phyloP scores from a whole-genome alignment of 2,797 vertebrate genomes.

The Galagoides demidoff region DNA sequence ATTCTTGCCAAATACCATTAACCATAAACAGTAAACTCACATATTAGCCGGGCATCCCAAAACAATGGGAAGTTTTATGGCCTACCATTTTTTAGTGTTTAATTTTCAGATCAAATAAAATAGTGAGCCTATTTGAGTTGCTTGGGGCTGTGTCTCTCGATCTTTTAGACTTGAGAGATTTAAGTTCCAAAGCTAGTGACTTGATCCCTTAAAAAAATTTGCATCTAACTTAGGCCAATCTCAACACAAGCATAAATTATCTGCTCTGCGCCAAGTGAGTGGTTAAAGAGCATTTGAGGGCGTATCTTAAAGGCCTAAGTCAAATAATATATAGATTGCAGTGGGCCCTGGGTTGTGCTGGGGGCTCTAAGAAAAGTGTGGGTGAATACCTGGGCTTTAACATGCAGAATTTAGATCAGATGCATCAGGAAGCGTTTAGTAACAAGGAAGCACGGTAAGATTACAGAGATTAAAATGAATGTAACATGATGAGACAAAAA shows the following conservation, averaged over 20 bases:
- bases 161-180: not conserved
- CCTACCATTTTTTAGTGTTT: not conserved
- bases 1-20: not conserved
- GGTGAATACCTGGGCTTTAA: not conserved
- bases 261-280: not conserved
- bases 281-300: not conserved
- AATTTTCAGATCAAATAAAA: conserved; percentile 27
- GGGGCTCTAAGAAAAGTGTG: not conserved
- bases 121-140: not conserved
- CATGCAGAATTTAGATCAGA: not conserved
- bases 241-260: not conserved
- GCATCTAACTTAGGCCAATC: not conserved
- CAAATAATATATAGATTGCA: not conserved
- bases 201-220: not conserved
- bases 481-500: not conserved
- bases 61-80: not conserved
- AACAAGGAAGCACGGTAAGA: not conserved
- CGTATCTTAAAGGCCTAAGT: not conserved
- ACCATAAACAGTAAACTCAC: not conserved
- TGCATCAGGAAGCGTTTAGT: not conserved
- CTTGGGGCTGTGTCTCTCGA: not conserved
- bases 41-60: not conserved
- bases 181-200: not conserved
- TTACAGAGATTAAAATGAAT: not conserved
- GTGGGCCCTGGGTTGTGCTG: not conserved